A percentile compares a stretch with the other conserved stretches of the same genome.
These are phyloP conservation scores for Netelia melanura DNA, from an alignment of 2,888 invertebrate species.

Conservation along the genomic window DNA sequence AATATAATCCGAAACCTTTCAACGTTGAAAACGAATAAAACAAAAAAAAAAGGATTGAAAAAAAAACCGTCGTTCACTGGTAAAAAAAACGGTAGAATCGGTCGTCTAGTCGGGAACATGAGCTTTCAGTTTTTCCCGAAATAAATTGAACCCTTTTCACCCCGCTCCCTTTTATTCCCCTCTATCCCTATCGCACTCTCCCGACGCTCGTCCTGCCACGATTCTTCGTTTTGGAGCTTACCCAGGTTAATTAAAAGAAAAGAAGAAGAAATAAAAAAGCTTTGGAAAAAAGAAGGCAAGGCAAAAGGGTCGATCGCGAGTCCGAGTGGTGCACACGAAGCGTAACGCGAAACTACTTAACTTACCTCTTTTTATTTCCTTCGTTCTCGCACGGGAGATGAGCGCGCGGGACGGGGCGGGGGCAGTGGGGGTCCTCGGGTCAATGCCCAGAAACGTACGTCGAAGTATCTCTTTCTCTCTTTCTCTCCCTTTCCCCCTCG, in stretches of 20 bases:
- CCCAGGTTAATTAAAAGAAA: constrained; percentile 20
- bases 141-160: not conserved
- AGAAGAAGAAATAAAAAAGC: constrained; percentile 1
- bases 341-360: constrained; percentile 36
- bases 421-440: constrained; percentile 42
- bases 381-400: constrained; percentile 36
- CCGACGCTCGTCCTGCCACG: not conserved
- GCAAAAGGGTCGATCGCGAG: constrained; percentile 5
- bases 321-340: constrained; percentile 24
- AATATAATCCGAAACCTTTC: constrained; percentile 6
- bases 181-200: not conserved
- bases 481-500: too few species aligned
- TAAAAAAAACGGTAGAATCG: not conserved
- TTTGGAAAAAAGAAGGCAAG: not conserved
- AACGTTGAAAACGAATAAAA: not conserved
- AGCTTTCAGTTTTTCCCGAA: constrained; percentile 20
- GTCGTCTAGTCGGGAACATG: not conserved
- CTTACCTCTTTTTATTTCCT: constrained; percentile 39
- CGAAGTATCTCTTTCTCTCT: constrained; percentile 38
- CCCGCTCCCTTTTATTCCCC: not conserved
- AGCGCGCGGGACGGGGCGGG: constrained; percentile 8
- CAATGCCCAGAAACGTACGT: constrained; percentile 62
- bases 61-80: not conserved
- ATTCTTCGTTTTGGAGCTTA: constrained; percentile 24
- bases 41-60: not conserved